These are phyloP conservation scores for Mareca strepera DNA, from an alignment of 2,797 vertebrate genomes.

Conservation along the genomic window DNA sequence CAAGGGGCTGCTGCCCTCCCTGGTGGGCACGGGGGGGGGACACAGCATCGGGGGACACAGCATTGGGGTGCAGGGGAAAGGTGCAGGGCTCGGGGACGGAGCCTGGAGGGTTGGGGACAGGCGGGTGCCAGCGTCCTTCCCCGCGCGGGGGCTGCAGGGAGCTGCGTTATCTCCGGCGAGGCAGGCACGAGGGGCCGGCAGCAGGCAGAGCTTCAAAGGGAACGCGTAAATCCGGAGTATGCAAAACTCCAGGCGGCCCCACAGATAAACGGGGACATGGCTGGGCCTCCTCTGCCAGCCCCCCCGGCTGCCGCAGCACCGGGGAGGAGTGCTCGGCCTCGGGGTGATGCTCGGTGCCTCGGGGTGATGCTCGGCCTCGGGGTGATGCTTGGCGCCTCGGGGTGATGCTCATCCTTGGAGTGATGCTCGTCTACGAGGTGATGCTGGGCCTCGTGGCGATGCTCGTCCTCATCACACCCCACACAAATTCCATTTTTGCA, in stretches of 20 bases:
- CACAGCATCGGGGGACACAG: too few relatives aligned
- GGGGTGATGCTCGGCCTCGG: rapidly evolving
- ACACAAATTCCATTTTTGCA: background rate
- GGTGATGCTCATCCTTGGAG: rapidly evolving
- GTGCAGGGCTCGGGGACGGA: background rate
- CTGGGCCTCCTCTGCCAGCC: background rate
- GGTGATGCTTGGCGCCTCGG: rapidly evolving
- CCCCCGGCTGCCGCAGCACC: rapidly evolving
- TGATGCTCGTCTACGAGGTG: background rate
- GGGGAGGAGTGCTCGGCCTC: rapidly evolving
- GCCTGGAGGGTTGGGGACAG: background rate
- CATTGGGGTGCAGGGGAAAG: background rate
- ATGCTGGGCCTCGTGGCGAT: rapidly evolving
- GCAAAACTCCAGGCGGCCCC: background rate
- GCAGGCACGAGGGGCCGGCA: background rate
- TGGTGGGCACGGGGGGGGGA: background rate
- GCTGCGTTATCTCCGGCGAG: background rate
- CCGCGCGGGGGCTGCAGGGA: background rate
- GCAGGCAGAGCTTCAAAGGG: conserved; percentile 28
- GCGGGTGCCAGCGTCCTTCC: background rate
- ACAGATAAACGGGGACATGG: background rate
- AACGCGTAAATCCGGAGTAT: background rate
- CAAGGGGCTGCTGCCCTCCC: background rate
- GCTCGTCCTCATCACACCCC: background rate
- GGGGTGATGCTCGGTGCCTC: rapidly evolving